Percentiles rank a stretch among this genome's conserved stretches.
Conservation (phyloP, 1,140 invertebrate species). For the Pygmarrhopalites habei region DNA sequence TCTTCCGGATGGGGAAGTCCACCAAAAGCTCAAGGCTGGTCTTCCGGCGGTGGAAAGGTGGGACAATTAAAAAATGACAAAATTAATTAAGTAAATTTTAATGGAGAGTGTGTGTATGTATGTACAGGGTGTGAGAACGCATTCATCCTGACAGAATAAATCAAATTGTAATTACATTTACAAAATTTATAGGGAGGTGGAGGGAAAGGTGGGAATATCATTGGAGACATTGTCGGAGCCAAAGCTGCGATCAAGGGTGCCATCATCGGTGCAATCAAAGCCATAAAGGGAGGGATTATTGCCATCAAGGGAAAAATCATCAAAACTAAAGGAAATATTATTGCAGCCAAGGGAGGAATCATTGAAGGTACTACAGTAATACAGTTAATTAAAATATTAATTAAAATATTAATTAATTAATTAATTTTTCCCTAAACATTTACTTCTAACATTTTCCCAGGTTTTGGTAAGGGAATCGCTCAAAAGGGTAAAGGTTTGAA, state of each 20-base stretch:
- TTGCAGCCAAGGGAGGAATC: conserved; percentile 63
- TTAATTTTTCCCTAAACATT: too few relatives aligned
- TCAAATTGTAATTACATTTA: not conserved
- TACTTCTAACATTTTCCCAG: too few relatives aligned
- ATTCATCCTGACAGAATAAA: not conserved
- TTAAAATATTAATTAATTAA: too few relatives aligned
- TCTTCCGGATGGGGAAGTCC: too few relatives aligned
- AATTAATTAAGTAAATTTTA: not conserved
- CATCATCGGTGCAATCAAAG: conserved; percentile 63
- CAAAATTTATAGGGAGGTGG: conserved; percentile 4
- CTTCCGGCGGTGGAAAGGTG: too few relatives aligned
- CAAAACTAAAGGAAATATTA: conserved; percentile 68
- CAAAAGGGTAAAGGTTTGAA: conserved; percentile 36
- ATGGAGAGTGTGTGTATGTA: not conserved
- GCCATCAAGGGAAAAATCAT: conserved; percentile 74
- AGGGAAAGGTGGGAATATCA: conserved; percentile 23
- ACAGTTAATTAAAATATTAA: too few relatives aligned
- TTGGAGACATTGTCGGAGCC: conserved; percentile 35
- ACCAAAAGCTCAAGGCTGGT: not conserved
- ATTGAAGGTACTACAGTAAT: too few relatives aligned
- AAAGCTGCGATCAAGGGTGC: conserved; percentile 38
- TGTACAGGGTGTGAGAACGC: not conserved
- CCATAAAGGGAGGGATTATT: conserved; percentile 72
- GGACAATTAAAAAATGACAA: not conserved
- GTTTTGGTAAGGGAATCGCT: conserved; percentile 35